Percentiles rank a stretch among this genome's conserved stretches.
Conservation (phyloP, 2,888 invertebrate genomes). For the Cheilosia grossa region DNA sequence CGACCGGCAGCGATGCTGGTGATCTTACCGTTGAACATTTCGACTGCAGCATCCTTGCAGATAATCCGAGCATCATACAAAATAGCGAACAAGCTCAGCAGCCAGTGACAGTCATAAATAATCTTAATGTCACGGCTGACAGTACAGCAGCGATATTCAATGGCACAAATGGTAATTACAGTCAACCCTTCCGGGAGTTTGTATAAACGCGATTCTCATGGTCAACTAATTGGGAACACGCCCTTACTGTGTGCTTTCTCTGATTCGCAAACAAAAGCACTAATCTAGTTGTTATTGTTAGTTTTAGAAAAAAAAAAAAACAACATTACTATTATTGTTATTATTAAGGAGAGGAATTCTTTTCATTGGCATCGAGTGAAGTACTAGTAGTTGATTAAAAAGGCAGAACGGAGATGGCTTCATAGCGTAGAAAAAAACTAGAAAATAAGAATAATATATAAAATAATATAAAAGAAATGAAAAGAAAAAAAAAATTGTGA, state of each 20-base stretch:
- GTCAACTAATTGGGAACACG: conserved; percentile 56
- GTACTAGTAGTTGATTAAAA: conserved; percentile 69
- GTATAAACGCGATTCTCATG: conserved; percentile 77
- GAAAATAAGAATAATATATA: conserved; percentile 43
- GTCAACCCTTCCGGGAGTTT: conserved; percentile 82
- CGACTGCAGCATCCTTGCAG: conserved; percentile 80
- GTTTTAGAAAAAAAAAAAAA: conserved; percentile 28
- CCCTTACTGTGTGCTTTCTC: conserved; percentile 17
- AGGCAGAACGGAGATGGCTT: conserved; percentile 50
- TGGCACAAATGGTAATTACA: conserved; percentile 80
- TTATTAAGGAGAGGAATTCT: conserved; percentile 42
- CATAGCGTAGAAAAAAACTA: conserved; percentile 37
- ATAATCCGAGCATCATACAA: conserved; percentile 79
- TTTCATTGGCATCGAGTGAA: conserved; percentile 72
- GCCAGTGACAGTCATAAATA: conserved; percentile 76
- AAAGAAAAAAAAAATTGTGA: conserved; percentile 58
- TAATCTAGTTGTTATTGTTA: conserved; percentile 59
- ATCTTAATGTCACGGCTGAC: conserved; percentile 75
- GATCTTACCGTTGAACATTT: conserved; percentile 77
- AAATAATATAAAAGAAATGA: conserved; percentile 10
- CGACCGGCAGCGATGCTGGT: conserved; percentile 72
- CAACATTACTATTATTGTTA: conserved; percentile 64
- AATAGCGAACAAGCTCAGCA: conserved; percentile 74
- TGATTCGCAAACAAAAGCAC: conserved; percentile 26
- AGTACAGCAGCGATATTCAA: conserved; percentile 76